Conservation (phyloP, 2,113 vertebrate species). For the Zingel zingel region DNA sequence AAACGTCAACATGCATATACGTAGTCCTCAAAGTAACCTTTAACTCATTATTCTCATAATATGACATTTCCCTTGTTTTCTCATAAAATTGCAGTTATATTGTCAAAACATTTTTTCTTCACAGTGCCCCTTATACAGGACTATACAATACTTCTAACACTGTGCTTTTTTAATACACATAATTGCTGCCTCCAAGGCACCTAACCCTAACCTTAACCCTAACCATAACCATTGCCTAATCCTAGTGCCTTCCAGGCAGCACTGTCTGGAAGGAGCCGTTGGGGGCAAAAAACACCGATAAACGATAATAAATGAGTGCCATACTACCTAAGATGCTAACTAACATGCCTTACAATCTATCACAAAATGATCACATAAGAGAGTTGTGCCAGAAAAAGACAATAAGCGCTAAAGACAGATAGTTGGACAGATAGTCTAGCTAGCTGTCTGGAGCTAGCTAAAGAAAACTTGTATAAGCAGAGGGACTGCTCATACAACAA, state of each 20-base stretch:
- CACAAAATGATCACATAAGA: neutral
- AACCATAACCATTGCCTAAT: too few relatives aligned
- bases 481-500: neutral
- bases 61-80: neutral
- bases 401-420: neutral
- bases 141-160: neutral
- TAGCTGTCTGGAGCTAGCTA: too few relatives aligned
- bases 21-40: neutral
- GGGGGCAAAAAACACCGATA: too few relatives aligned
- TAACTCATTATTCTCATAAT: neutral
- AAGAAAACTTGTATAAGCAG: neutral
- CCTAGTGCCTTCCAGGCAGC: too few relatives aligned
- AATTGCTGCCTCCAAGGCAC: too few relatives aligned
- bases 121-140: too few relatives aligned
- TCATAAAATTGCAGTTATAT: neutral
- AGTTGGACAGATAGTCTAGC: too few relatives aligned
- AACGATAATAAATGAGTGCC: too few relatives aligned
- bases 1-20: neutral
- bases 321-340: neutral
- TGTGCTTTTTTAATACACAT: too few relatives aligned
- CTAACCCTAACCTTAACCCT: too few relatives aligned
- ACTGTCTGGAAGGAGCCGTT: too few relatives aligned
- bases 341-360: neutral
- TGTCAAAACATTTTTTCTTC: neutral
- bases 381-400: neutral